phyloP scores from a whole-genome alignment of 2,888 invertebrate genomes.

The Bombylius discolor region DNA sequence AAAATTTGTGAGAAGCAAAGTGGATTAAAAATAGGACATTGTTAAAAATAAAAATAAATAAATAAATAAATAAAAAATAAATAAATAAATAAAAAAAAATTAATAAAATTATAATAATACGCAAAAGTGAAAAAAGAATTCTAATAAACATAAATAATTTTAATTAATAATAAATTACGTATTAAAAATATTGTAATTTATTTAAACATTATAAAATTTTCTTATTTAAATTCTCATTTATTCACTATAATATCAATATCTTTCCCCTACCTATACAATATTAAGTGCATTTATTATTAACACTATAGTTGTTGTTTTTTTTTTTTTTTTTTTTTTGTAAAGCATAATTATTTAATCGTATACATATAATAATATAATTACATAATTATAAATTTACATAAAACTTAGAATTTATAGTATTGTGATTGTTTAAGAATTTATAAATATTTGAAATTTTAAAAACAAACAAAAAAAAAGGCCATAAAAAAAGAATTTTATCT shows the following conservation, averaged over 20 bases:
- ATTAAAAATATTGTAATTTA: too few relatives aligned
- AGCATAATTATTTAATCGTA: background rate
- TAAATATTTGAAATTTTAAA: background rate
- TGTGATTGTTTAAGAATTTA: background rate
- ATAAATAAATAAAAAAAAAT: conserved; percentile 1
- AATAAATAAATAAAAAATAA: conserved; percentile 1
- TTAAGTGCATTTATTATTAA: background rate
- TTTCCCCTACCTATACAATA: background rate
- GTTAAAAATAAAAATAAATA: conserved; percentile 5
- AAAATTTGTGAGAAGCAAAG: conserved; percentile 13
- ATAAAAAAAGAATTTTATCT: background rate
- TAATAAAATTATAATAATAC: conserved; percentile 4
- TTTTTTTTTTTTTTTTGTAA: too few relatives aligned
- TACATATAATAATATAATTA: background rate
- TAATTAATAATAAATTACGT: too few relatives aligned
- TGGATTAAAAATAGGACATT: conserved; percentile 9
- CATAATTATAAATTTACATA: too few relatives aligned
- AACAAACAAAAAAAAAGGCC: background rate
- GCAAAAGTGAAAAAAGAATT: too few relatives aligned
- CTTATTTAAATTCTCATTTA: background rate
- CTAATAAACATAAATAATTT: too few relatives aligned
- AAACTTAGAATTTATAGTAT: too few relatives aligned
- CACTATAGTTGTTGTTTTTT: background rate
- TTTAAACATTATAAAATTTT: background rate
- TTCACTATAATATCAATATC: too few relatives aligned